Percentiles rank a stretch among this genome's conserved stretches.
Conservation (phyloP, 2,113 vertebrate genomes). For the Okapia johnstoni region DNA sequence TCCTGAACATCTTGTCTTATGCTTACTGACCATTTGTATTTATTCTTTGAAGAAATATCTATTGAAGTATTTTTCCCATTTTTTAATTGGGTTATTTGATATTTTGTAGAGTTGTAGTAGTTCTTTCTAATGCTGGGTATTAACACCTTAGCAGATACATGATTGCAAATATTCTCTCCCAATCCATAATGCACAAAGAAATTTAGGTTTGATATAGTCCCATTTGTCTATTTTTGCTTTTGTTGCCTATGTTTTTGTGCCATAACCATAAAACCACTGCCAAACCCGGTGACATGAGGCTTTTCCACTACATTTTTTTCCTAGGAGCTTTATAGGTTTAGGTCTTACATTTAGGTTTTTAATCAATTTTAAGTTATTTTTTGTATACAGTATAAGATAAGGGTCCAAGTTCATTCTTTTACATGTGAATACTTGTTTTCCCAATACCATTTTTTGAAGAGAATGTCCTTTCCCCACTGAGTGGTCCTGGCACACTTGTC, state of each 20-base stretch:
- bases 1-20: background rate
- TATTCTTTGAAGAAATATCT: background rate
- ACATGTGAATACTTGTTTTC: background rate
- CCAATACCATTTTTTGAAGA: background rate
- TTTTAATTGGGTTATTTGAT: background rate
- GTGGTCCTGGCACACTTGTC: background rate
- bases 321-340: background rate
- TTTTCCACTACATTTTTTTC: background rate
- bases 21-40: background rate
- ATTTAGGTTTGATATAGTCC: background rate
- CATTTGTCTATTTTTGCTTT: background rate
- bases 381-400: background rate
- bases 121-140: background rate
- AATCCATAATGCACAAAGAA: background rate
- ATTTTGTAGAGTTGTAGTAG: background rate
- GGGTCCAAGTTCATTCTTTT: background rate
- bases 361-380: background rate
- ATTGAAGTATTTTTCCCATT: background rate
- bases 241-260: background rate
- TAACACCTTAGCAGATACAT: background rate
- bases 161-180: background rate
- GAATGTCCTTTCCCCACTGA: background rate
- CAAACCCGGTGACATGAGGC: background rate
- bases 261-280: background rate
- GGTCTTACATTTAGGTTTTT: background rate